phyloP scores from a whole-genome alignment of 2,888 invertebrate genomes.

The Perizoma affinitatum region DNA sequence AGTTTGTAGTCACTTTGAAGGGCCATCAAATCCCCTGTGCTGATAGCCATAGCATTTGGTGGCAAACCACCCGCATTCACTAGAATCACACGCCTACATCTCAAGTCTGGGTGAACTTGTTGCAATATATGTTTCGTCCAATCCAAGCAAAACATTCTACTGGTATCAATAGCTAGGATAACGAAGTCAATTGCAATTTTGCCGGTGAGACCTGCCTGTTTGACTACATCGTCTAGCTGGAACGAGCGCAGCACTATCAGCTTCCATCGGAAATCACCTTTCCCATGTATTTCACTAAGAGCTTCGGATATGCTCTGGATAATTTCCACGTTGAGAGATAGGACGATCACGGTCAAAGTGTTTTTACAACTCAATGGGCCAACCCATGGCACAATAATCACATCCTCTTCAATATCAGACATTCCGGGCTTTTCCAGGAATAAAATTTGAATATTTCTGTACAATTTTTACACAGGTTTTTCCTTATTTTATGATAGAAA shows the following conservation, averaged over 20 bases:
- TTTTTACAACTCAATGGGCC: conserved; percentile 68
- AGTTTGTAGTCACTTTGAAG: conserved; percentile 64
- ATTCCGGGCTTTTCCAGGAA: conserved; percentile 39
- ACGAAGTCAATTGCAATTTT: conserved; percentile 72
- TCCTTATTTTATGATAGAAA: not conserved
- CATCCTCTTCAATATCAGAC: conserved; percentile 61
- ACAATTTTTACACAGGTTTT: too few relatives aligned
- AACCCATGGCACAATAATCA: conserved; percentile 68
- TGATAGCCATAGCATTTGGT: conserved; percentile 68
- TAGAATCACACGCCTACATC: conserved; percentile 65
- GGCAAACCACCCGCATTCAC: conserved; percentile 73
- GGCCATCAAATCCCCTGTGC: conserved; percentile 61
- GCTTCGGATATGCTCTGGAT: conserved; percentile 68
- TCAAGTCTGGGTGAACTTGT: conserved; percentile 72
- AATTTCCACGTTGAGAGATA: conserved; percentile 68
- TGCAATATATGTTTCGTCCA: conserved; percentile 66
- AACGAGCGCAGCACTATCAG: conserved; percentile 63
- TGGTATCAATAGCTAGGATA: conserved; percentile 69
- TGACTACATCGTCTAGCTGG: conserved; percentile 62
- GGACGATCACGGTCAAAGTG: conserved; percentile 62
- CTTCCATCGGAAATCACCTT: conserved; percentile 68
- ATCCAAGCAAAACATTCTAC: conserved; percentile 67
- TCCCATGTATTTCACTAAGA: conserved; percentile 62
- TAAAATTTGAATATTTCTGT: too few relatives aligned
- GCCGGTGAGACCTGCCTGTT: conserved; percentile 62